phyloP scores from a whole-genome alignment of 2,113 vertebrate species.

The Cyprinodon brontotheroides region DNA sequence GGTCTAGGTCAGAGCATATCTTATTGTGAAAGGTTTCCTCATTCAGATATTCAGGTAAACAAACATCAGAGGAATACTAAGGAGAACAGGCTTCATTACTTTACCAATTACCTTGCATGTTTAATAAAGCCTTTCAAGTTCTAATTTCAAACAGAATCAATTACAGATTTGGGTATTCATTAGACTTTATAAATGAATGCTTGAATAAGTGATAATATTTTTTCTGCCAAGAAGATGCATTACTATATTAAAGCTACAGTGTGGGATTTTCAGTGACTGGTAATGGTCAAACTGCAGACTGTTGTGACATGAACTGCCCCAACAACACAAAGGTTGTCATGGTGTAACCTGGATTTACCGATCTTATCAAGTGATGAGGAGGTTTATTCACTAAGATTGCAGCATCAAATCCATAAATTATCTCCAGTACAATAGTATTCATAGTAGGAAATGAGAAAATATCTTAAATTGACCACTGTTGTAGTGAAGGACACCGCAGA shows the following conservation, averaged over 20 bases:
- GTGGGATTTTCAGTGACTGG: too few species aligned
- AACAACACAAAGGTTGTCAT: too few species aligned
- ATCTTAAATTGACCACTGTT: too few species aligned
- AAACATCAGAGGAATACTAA: not conserved
- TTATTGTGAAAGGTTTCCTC: not conserved
- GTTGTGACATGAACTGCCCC: too few species aligned
- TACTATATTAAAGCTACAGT: conserved; percentile 31
- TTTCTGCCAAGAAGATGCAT: conserved; percentile 42
- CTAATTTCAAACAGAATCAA: conserved; percentile 32
- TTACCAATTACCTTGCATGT: conserved; percentile 7
- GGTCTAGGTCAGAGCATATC: not conserved
- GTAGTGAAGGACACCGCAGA: too few species aligned
- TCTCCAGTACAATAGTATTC: too few species aligned
- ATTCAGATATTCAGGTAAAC: not conserved
- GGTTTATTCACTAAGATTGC: too few species aligned
- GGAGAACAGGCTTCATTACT: conserved; percentile 2
- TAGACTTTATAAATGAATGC: conserved; percentile 21
- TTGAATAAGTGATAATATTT: conserved; percentile 30
- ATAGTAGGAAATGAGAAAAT: too few species aligned
- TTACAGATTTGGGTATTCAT: conserved; percentile 33
- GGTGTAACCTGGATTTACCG: too few species aligned
- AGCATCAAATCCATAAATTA: too few species aligned
- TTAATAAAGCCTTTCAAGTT: conserved; percentile 18
- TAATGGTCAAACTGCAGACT: too few species aligned
- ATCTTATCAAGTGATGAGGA: too few species aligned